Evolutionary conservation across 1,140 invertebrate species (phyloP), one percentile per base, ranked within the genome.

Genomic region (Chrysoperla carnea): DNA sequence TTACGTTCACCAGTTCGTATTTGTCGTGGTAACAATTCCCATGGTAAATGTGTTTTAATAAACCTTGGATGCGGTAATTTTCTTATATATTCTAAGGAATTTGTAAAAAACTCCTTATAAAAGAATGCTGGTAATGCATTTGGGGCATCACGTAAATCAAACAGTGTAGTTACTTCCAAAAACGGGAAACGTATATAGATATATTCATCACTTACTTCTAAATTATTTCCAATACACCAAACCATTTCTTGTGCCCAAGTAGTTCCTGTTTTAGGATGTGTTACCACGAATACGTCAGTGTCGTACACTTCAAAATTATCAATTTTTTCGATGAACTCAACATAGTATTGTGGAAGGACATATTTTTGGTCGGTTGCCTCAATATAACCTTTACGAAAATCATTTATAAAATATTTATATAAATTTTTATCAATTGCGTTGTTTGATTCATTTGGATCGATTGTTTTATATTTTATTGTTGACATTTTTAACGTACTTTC

Each of bases 41-140:
- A 69, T 0, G 81, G 79, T 14, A 86, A 53, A 61, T 86, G 83
- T 1, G 75, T 75, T 54, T 81, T 81, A 6, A 84, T 72, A 13
- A 73, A 69, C 36, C 78, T 57, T 2, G 76, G 76, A 31, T 67
- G 56, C 35, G 55, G 35, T 37, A 62, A 29, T 6, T 58, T 53
- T 29, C 62, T 53, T 11, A 66, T 54, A 29, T 53, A 60, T 12
- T 56, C 48, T 2, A 69, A 58, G 8, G 66, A 68, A 44, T 69
- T 55, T 5, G 50, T 49, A 0, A 63, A 23, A 23, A 23, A 23
- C 5, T 23, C 17, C 2, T 56, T 13, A 23, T 23, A 23, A 23
- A 23, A 23, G 59, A 49, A 48, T 54, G 55, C 27, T 41, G 53
- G 60, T 37, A 54, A 59, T 40, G 52, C 59, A 8, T 2, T 12